phyloP scores from a whole-genome alignment of 2,888 invertebrate genomes.

The Scaptomyza cyrtandrae region DNA sequence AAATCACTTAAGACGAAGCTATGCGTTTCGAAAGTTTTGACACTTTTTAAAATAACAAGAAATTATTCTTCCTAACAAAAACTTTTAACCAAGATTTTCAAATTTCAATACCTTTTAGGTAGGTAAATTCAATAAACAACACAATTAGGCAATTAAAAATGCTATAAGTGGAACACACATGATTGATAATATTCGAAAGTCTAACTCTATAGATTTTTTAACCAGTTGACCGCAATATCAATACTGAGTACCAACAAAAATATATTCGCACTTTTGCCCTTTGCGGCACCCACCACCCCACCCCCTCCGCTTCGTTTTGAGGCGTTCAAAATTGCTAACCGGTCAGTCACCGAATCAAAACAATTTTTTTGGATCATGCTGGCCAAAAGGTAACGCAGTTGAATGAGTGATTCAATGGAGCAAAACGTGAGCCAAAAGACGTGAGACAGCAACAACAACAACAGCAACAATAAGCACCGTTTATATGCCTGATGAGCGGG shows the following conservation, averaged over 20 bases:
- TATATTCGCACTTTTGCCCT: constrained; percentile 59
- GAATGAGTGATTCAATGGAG: constrained; percentile 71
- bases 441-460: constrained; percentile 64
- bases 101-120: too few species aligned
- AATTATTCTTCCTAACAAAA: background rate
- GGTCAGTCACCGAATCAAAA: constrained; percentile 71
- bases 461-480: constrained; percentile 52
- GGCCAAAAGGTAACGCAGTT: constrained; percentile 58
- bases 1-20: background rate
- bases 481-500: constrained; percentile 80
- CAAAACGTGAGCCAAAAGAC: constrained; percentile 75
- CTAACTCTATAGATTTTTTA: constrained; percentile 14
- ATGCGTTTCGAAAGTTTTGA: background rate
- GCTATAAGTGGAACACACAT: constrained; percentile 47
- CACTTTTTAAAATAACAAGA: too few species aligned
- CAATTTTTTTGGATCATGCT: constrained; percentile 63
- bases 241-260: constrained; percentile 9
- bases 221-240: constrained; percentile 46
- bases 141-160: constrained; percentile 53
- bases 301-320: constrained; percentile 38
- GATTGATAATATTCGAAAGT: constrained; percentile 76
- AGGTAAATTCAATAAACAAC: constrained; percentile 11
- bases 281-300: constrained; percentile 4
- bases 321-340: constrained; percentile 73
- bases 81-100: background rate